phyloP scores from a whole-genome alignment of 2,888 invertebrate species.

The Drosophila subquinaria region DNA sequence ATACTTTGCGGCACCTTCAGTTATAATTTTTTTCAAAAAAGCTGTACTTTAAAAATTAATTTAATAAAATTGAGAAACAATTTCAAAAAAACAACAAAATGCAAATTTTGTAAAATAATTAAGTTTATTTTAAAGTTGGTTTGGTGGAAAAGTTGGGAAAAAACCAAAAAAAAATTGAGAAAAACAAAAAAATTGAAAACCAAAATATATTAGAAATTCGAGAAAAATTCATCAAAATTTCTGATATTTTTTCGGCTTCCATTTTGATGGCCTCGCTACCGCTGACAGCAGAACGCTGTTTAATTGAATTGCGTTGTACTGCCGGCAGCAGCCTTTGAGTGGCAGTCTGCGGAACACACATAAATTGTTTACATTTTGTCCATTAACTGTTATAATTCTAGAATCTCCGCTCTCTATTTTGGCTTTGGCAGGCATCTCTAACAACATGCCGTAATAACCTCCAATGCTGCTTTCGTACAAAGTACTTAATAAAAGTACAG shows the following conservation, averaged over 20 bases:
- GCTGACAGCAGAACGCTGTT: constrained; percentile 16
- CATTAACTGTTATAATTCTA: constrained; percentile 55
- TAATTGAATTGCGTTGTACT: constrained; percentile 44
- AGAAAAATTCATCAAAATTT: no score
- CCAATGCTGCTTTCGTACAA: constrained; percentile 72
- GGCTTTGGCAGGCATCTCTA: constrained; percentile 60
- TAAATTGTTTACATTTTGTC: constrained; percentile 81
- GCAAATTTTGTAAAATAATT: no score
- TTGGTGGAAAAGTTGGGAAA: no score
- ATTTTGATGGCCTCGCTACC: constrained; percentile 13
- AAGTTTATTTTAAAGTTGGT: no score
- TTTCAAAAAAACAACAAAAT: no score
- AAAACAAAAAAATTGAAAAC: no score
- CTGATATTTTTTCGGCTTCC: constrained; percentile 32
- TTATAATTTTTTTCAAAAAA: no score
- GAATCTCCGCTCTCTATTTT: constrained; percentile 43
- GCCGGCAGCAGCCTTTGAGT: constrained; percentile 57
- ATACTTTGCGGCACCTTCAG: no score
- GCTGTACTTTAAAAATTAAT: no score
- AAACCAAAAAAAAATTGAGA: no score
- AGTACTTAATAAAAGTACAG: constrained; percentile 12
- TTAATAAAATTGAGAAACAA: no score
- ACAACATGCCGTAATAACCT: constrained; percentile 82
- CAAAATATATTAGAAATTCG: no score
- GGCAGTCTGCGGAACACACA: constrained; percentile 77